These are phyloP conservation scores for Adineta ricciae DNA, from an alignment of 2,888 invertebrate species.

Conservation along the genomic window DNA sequence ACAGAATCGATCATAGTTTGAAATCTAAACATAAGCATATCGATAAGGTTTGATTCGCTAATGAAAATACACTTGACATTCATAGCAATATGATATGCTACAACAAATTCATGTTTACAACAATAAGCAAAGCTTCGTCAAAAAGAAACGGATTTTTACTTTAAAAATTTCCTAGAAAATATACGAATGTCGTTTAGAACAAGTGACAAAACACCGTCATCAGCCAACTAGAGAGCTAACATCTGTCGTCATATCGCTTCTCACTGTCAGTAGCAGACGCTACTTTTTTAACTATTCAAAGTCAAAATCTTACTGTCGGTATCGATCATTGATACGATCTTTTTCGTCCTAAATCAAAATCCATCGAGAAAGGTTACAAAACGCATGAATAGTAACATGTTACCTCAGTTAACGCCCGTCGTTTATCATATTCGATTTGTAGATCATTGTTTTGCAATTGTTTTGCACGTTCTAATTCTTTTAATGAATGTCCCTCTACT, in stretches of 20 bases:
- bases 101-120: too few relatives aligned
- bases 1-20: constrained; percentile 17
- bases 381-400: not conserved
- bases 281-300: not conserved
- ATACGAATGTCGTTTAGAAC: too few relatives aligned
- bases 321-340: constrained; percentile 17
- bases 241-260: too few relatives aligned
- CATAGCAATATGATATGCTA: too few relatives aligned
- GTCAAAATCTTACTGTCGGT: constrained; percentile 6
- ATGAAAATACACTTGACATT: too few relatives aligned
- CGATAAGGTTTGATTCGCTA: too few relatives aligned
- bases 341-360: constrained; percentile 11
- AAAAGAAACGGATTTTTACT: not conserved
- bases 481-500: constrained; percentile 4
- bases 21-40: not conserved
- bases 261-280: too few relatives aligned
- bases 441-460: constrained; percentile 13
- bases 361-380: not conserved
- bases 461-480: not conserved
- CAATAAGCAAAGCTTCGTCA: too few relatives aligned
- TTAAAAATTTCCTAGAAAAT: not conserved
- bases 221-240: too few relatives aligned
- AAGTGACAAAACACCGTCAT: too few relatives aligned
- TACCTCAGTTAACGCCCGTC: constrained; percentile 10
- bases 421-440: constrained; percentile 5